Percentiles rank a stretch among this genome's conserved stretches.
phyloP scores from a whole-genome alignment of 2,797 vertebrate genomes.

The Catharus ustulatus region DNA sequence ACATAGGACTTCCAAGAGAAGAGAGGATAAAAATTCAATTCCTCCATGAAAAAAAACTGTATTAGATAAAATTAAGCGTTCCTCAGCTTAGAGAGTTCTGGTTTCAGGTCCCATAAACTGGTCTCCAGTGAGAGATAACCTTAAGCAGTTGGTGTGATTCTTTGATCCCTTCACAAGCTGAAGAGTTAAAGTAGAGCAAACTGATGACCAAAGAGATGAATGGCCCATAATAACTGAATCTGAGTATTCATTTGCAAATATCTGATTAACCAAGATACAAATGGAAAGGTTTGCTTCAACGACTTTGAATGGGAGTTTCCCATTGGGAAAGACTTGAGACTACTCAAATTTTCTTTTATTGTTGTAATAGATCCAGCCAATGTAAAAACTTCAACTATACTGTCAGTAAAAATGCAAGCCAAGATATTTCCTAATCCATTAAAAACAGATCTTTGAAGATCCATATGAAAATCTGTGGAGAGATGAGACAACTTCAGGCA shows the following conservation, averaged over 20 bases:
- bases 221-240: not conserved
- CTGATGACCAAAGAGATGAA: not conserved
- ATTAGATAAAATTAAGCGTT: not conserved
- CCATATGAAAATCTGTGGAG: not conserved
- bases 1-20: not conserved
- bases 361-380: not conserved
- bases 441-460: not conserved
- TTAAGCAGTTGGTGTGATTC: not conserved
- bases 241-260: not conserved
- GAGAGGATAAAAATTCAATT: not conserved
- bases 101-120: not conserved
- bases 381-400: not conserved
- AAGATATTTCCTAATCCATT: not conserved
- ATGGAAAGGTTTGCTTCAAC: not conserved
- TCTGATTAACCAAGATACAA: not conserved
- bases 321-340: not conserved
- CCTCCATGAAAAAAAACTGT: not conserved
- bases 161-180: not conserved
- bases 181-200: not conserved
- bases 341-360: not conserved
- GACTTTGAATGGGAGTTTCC: not conserved
- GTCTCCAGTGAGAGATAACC: not conserved
- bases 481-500: not conserved
- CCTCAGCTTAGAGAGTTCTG: not conserved
- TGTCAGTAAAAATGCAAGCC: not conserved